phyloP scores from a whole-genome alignment of 2,888 invertebrate species.

The Andrena fulva region DNA sequence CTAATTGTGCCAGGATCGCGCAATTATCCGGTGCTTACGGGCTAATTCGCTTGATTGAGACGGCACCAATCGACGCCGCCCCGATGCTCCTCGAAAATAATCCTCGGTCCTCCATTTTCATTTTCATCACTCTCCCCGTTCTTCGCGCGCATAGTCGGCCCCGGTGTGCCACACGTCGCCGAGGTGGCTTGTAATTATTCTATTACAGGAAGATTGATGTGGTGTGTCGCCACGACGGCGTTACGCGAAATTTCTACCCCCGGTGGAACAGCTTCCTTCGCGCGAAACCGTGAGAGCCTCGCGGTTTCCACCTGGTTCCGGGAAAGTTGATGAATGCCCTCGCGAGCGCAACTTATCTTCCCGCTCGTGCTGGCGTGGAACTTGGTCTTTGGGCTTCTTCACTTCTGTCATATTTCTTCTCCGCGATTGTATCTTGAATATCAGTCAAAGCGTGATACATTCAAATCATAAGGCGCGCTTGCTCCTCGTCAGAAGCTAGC shows the following conservation, averaged over 20 bases:
- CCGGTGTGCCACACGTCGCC: constrained; percentile 29
- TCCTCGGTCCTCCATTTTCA: not conserved
- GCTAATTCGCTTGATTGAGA: constrained; percentile 75
- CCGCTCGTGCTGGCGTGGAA: not conserved
- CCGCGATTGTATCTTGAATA: too few species aligned
- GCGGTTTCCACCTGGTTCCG: constrained; percentile 31
- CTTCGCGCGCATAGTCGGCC: not conserved
- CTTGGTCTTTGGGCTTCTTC: constrained; percentile 1
- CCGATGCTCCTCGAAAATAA: constrained; percentile 49
- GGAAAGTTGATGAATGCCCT: constrained; percentile 39
- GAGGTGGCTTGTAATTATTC: constrained; percentile 77
- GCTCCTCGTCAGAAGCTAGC: too few species aligned
- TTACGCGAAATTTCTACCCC: constrained; percentile 66
- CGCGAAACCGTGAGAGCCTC: constrained; percentile 47
- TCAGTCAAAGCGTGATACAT: too few species aligned
- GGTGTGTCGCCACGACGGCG: constrained; percentile 43
- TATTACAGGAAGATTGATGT: constrained; percentile 76
- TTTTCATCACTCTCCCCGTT: not conserved
- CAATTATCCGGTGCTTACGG: constrained; percentile 74
- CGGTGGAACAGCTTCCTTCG: constrained; percentile 43
- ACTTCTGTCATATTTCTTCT: not conserved
- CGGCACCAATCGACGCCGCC: constrained; percentile 68
- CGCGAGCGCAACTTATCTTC: constrained; percentile 1
- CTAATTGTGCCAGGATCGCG: constrained; percentile 71
- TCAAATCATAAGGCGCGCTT: too few species aligned